Percentiles rank a stretch among this genome's conserved stretches.
Conservation (phyloP, 2,797 vertebrate species). For the Eutrigla gurnardus region DNA sequence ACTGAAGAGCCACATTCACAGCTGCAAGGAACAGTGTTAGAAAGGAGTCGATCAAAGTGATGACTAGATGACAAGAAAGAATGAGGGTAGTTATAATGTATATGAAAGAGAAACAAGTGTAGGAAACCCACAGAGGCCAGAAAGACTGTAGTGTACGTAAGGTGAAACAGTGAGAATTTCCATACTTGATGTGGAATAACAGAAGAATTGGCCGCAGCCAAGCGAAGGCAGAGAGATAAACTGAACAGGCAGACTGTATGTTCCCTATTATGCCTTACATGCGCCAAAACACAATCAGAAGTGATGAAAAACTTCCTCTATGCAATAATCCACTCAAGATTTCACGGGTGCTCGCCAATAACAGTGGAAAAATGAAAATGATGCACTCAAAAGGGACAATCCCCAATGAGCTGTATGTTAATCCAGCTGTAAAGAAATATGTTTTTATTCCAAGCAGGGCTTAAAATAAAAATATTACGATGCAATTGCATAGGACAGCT, state of each 20-base stretch:
- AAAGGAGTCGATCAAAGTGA: slow-evolving; percentile 10
- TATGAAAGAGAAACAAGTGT: slow-evolving; percentile 7
- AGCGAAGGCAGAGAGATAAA: slow-evolving; percentile 18
- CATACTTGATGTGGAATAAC: slow-evolving; percentile 21
- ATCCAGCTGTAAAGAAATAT: slow-evolving; percentile 34
- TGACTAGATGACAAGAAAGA: slow-evolving; percentile 7
- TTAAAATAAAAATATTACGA: slow-evolving; percentile 42
- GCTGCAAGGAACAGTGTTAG: slow-evolving; percentile 21
- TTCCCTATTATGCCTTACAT: slow-evolving; percentile 13
- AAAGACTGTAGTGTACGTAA: neutral
- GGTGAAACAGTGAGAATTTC: slow-evolving; percentile 20
- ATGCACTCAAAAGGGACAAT: slow-evolving; percentile 13
- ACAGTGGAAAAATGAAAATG: neutral
- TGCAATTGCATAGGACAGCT: slow-evolving; percentile 45
- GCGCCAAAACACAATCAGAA: slow-evolving; percentile 62
- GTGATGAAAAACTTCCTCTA: slow-evolving; percentile 41
- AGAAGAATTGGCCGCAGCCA: slow-evolving; percentile 9
- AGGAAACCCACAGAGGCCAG: neutral
- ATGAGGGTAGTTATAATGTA: slow-evolving; percentile 23
- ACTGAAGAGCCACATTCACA: neutral
- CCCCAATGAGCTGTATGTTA: slow-evolving; percentile 19
- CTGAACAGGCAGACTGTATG: slow-evolving; percentile 11
- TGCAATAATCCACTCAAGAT: slow-evolving; percentile 22
- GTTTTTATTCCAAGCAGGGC: slow-evolving; percentile 12
- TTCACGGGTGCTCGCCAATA: slow-evolving; percentile 10